A percentile compares a stretch with the other conserved stretches of the same genome.
Conservation (phyloP, 2,113 vertebrate species). For the Podarcis raffonei region DNA sequence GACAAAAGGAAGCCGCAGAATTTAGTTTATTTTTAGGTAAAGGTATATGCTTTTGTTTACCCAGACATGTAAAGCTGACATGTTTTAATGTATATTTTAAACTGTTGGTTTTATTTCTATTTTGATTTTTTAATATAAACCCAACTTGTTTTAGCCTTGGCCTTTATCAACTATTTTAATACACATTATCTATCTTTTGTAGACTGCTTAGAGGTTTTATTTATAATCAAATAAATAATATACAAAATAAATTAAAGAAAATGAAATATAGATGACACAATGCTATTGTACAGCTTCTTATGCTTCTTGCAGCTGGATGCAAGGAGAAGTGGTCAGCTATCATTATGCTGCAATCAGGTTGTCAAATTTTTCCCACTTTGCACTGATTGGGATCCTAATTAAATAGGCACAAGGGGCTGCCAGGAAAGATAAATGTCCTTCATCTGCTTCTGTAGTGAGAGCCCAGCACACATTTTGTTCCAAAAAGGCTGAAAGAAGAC, state of each 20-base stretch:
- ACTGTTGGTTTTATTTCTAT: too few relatives aligned
- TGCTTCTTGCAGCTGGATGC: not conserved
- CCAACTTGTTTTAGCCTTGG: too few relatives aligned
- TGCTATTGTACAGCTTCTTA: not conserved
- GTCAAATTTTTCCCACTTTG: not conserved
- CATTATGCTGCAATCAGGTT: not conserved
- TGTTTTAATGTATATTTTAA: too few relatives aligned
- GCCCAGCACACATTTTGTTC: not conserved
- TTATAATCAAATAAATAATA: too few relatives aligned
- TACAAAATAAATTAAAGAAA: too few relatives aligned
- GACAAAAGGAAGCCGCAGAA: slow-evolving; percentile 42
- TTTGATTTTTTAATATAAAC: too few relatives aligned
- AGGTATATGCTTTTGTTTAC: too few relatives aligned
- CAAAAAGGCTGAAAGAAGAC: not conserved
- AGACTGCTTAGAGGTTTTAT: too few relatives aligned
- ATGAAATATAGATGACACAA: not conserved
- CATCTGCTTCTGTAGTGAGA: not conserved
- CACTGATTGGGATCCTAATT: not conserved
- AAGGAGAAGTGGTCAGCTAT: not conserved
- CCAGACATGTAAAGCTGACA: too few relatives aligned
- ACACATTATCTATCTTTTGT: too few relatives aligned
- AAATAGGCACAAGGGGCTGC: not conserved
- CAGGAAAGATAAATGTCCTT: not conserved
- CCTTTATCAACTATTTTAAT: too few relatives aligned
- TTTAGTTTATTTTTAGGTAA: slow-evolving; percentile 37